Base-by-base conservation (phyloP, 2,797 vertebrate species). In the Hybognathus amarus region DNA sequence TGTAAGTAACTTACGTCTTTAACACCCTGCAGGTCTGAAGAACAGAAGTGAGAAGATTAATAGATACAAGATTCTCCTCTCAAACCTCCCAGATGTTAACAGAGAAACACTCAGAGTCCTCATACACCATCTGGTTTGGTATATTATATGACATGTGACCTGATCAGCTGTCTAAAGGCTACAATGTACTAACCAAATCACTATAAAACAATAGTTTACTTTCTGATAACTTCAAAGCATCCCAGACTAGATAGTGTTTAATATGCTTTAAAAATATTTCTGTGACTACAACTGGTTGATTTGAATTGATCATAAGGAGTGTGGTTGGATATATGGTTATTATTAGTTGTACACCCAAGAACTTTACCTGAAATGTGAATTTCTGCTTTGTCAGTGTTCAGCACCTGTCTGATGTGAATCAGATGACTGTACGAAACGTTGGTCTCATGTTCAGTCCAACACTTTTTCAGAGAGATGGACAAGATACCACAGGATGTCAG, bases 381-480 rank as follows among this genome's bases (percentile, higher is more conserved):
- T 8, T 68, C 64, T 5, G 1, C 0, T 54, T 80, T 75, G 1
- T 75, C 56, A 96, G 96, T 10, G 92, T 96, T 81, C 95, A 96
- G 87, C 92, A 89, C 75, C 94, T 96, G 82, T 93, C 94, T 0
- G 91, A 94, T 22, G 89, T 92, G 8, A 96, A 96, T 89, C 95
- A 96, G 88, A 96, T 96, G 96, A 96, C 91, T 47, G 91, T 89
- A 0, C 95, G 94, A 92, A 96, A 96, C 89, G 81, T 96, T 92
- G 94, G 95, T 50, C 96, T 96, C 0, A 95, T 96, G 54, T 96
- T 96, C 0, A 95, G 95, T 30, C 96, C 96, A 15, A 95, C 95
- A 0, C 95, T 96, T 59, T 96, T 96, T 92, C 95, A 96, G 93
- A 95, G 87, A 0, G 95, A 95, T 0, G 95, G 95, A 45, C 91